Evolutionary conservation across 2,888 invertebrate genomes (phyloP), one percentile per base, ranked within the genome.

Genomic region (Apotomis capreana): DNA sequence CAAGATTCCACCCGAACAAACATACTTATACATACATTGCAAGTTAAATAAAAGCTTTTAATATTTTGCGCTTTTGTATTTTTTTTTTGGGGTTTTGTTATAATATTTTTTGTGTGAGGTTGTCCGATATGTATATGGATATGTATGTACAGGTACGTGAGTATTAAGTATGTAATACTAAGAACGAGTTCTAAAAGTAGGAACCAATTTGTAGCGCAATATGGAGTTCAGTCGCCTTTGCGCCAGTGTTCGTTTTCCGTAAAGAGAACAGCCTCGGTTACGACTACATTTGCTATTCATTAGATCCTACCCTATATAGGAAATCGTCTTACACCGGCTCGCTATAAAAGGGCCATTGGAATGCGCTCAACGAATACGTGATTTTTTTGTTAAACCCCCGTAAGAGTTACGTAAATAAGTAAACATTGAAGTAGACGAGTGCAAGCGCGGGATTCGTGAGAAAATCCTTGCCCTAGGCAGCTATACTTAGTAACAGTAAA

Each of bases 271-370:
- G 77, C 83, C 84, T 84, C 83, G 78, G 81, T 84, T 84, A 83
- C 84, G 78, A 83, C 81, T 81, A 80, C 85, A 87, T 89, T 89
- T 87, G 83, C 82, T 89, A 89, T 89, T 90, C 88, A 90, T 89
- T 89, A 88, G 86, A 87, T 83, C 86, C 82, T 78, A 83, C 86
- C 87, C 84, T 87, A 86, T 84, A 89, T 84, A 89, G 89, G 81
- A 83, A 86, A 85, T 81, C 79, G 81, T 83, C 85, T 86, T 81
- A 80, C 79, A 81, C 81, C 78, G 80, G 75, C 78, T 76, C 76
- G 69, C 87, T 85, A 78, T 88, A 89, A 81, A 87, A 82, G 84
- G 87, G 75, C 77, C 78, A 81, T 80, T 77, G 82, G 84, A 81
- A 85, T 84, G 81, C 81, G 79, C 78, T 79, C 80, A 72, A 78